Evolutionary conservation across 2,113 vertebrate genomes (phyloP).

Genomic region (Phaethornis superciliosus): DNA sequence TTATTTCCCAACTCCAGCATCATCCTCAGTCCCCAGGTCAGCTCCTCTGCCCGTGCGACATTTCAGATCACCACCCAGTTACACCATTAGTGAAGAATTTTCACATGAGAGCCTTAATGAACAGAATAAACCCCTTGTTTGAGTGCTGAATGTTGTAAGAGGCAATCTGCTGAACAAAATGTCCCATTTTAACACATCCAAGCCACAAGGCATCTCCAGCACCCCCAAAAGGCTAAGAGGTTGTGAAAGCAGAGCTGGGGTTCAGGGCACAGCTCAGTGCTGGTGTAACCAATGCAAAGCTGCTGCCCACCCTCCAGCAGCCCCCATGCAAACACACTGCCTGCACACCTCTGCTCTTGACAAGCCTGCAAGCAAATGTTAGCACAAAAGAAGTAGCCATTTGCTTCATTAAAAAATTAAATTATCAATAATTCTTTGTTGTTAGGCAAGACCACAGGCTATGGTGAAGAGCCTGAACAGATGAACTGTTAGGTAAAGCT

Average conservation of each 20-base stretch:
- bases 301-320: not conserved
- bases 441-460: not conserved
- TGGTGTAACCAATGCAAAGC: not conserved
- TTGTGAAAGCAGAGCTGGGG: not conserved
- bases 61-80: not conserved
- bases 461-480: not conserved
- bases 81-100: not conserved
- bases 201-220: not conserved
- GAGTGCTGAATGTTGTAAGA: not conserved
- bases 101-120: not conserved
- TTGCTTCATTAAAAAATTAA: not conserved
- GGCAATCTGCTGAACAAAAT: not conserved
- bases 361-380: not conserved
- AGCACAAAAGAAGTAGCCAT: not conserved
- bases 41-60: not conserved
- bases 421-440: not conserved
- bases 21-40: not conserved
- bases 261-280: not conserved
- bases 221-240: not conserved
- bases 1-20: not conserved
- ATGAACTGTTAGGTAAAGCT: not conserved
- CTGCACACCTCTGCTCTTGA: not conserved
- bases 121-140: not conserved
- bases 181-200: not conserved
- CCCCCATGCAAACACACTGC: fast-evolving